Evolutionary conservation across 2,113 vertebrate genomes (phyloP).

Genomic region (Craseonycteris thonglongyai): DNA sequence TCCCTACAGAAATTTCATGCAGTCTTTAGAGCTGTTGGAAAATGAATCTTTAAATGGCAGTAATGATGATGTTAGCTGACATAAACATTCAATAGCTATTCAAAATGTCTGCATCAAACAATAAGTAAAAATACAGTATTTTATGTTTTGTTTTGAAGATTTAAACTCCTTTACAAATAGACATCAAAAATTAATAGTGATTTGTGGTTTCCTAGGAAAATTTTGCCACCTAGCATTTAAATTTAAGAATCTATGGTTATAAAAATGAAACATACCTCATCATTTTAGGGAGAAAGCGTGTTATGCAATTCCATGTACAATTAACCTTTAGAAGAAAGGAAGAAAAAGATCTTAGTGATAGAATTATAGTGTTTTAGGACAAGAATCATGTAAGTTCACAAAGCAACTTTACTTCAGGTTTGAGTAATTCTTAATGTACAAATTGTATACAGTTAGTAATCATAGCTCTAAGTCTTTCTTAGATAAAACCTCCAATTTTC

Average conservation of each 20-base stretch:
- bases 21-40: background rate
- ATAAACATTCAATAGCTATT: background rate
- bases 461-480: background rate
- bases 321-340: background rate
- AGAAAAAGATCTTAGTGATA: background rate
- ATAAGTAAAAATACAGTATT: background rate
- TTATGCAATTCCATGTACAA: background rate
- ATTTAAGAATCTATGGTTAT: background rate
- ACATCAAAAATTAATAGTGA: background rate
- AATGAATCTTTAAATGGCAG: background rate
- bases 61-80: background rate
- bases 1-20: background rate
- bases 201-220: background rate
- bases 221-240: constrained; percentile 13
- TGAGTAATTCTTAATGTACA: background rate
- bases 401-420: background rate
- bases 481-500: background rate
- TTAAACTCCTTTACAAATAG: constrained; percentile 4
- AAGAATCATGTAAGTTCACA: background rate
- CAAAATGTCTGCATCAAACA: background rate
- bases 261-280: background rate
- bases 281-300: background rate
- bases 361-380: background rate
- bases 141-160: background rate
- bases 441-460: background rate